Percentiles rank a stretch among this genome's conserved stretches.
Evolutionary conservation across 1,140 invertebrate species (phyloP).

Genomic region (Sminthurinus signatus): DNA sequence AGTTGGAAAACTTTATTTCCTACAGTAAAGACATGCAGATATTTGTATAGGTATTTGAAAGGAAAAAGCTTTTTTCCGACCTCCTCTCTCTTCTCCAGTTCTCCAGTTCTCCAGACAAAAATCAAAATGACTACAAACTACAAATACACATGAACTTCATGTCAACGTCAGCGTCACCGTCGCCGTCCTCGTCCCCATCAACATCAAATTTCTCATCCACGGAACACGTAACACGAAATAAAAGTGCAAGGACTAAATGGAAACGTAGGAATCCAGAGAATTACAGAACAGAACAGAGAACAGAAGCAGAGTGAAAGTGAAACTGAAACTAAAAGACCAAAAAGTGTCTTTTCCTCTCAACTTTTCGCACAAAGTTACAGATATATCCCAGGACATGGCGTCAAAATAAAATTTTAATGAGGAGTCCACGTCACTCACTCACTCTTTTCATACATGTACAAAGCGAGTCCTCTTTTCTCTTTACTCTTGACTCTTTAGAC

Average conservation of each 20-base stretch:
- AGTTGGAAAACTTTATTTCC: no score
- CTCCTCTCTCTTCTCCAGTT: background rate
- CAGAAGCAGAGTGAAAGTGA: background rate
- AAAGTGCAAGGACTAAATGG: background rate
- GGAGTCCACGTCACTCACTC: slow-evolving; percentile 10
- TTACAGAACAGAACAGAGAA: background rate
- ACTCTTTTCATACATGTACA: no score
- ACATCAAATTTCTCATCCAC: background rate
- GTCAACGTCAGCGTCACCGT: slow-evolving; percentile 1
- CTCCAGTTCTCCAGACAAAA: background rate
- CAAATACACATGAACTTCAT: slow-evolving; percentile 1
- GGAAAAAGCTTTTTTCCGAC: background rate
- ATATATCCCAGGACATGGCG: background rate
- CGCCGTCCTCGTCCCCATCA: background rate
- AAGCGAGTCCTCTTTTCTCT: slow-evolving; percentile 1
- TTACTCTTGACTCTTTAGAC: background rate
- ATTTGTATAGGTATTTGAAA: background rate
- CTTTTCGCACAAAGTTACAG: background rate
- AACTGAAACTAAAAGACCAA: no score
- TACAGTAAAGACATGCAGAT: no score
- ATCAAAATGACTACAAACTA: slow-evolving; percentile 9
- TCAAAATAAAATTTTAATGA: slow-evolving; percentile 29
- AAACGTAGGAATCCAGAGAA: no score
- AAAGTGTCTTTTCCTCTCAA: background rate
- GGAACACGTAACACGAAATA: background rate